Base-by-base conservation (phyloP, 2,797 vertebrate genomes). In the Platalea minor region DNA sequence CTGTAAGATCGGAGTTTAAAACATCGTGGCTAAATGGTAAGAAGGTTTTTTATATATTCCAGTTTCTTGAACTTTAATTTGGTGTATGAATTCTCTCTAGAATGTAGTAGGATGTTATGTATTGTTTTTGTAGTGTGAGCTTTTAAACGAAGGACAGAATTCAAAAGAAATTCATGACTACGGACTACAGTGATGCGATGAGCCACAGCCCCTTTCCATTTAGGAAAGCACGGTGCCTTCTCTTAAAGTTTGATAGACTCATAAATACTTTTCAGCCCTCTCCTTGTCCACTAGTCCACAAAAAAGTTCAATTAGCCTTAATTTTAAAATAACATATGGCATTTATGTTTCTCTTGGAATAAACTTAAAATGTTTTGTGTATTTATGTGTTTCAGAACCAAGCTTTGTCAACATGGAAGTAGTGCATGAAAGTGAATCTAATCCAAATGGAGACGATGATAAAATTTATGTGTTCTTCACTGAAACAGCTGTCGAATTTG, bases 391-490 rank as follows among this genome's bases (percentile, higher is more conserved):
- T 97, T 84, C 97, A 99, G 98, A 98, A 83, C 98, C 98, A 56
- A 98, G 97, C 94, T 99, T 99, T 77, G 76, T 99, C 89, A 97
- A 97, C 97, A 98, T 98, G 98, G 98, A 98, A 72, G 77, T 98
- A 78, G 97, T 98, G 50, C 95, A n/a, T 20, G 98, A 98, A 95
- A 98, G 98, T 59, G 64, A 97, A 29, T 85, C 96, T 15, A 98
- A 96, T 85, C 51, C 92, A 5, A 90, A 97, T 12, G 98, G 98
- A 5, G 98, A 98, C 17, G 98, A 98, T 50, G 98, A 98, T 68
- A 98, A 98, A 95, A 96, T 99, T 60, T 98, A 98, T 95, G 93
- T 98, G 89, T 99, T 99, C 98, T 99, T 99, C 97, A 99, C 98
- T 11, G 98, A 99, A 97, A 98, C 97, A 4, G 98, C 98, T 39